Evolutionary conservation across 2,888 invertebrate species (phyloP), one percentile per base, ranked within the genome.

Genomic region (Myopa tessellatipennis): DNA sequence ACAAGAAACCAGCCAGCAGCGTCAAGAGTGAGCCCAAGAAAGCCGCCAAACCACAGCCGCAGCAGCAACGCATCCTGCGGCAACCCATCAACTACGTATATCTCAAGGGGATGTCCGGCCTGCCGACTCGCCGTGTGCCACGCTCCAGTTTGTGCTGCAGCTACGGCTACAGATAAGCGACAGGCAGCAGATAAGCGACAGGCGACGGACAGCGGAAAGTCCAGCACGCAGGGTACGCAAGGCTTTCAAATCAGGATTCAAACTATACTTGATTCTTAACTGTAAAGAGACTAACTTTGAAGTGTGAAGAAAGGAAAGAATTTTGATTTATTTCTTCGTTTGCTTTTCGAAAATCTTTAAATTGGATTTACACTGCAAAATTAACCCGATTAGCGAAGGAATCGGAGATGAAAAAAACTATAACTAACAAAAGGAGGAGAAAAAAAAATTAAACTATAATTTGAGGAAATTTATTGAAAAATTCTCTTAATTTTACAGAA

Each of bases 101-200:
- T 86, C 93, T 94, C 18, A 93, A 93, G 81, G 95, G 95, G 67
- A 91, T 95, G 82, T 95, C 95, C 8, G 95, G 95, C 1, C 89
- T 95, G 36, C 95, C 95, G 2, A 95, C 95, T 3, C 90, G 95
- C 3, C 90, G 95, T 84, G 93, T 95, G n/a, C 95, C 95, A 0
- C 91, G 93, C 80, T 92, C 90, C 38, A 85, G 88, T 14, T 85
- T 88, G 50, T 87, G 89, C 80, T 88, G 86, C 78, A 86, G 85
- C 68, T 87, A 87, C 77, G 87, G 86, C 69, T 75, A 68, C 74
- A 67, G 74, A 75, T 75, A 75, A 75, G 74, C 74, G 4, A 50
- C 26, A 38, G 34, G 7, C 34, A 12, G n/a, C 18, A 68, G 75
- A 69, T 74, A 75, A 75, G 75, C 75, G 4, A 45, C 45, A 26